phyloP scores from a whole-genome alignment of 2,888 invertebrate genomes.

The Pterostichus madidus region DNA sequence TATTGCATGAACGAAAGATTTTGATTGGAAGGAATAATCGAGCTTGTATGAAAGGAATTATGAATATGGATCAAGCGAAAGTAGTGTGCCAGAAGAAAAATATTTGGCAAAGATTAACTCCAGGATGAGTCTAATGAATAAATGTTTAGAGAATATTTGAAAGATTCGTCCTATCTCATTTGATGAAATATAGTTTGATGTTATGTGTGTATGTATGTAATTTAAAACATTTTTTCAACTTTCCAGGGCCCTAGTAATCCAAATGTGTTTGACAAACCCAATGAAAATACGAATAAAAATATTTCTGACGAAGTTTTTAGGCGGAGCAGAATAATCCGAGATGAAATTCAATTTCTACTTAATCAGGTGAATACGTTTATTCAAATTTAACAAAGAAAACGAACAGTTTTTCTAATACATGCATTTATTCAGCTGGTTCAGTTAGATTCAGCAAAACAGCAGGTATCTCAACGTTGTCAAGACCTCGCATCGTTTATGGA shows the following conservation, averaged over 20 bases:
- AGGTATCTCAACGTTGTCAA: conserved; percentile 85
- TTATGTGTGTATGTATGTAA: neutral
- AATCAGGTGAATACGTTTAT: conserved; percentile 80
- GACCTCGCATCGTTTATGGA: conserved; percentile 88
- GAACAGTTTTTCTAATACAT: conserved; percentile 31
- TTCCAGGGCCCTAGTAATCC: conserved; percentile 87
- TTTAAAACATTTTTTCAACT: no score
- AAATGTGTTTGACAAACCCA: conserved; percentile 83
- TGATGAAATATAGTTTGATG: no score
- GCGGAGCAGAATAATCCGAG: conserved; percentile 81
- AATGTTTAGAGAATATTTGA: no score
- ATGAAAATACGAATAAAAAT: conserved; percentile 74
- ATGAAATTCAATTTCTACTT: conserved; percentile 84
- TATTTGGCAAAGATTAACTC: no score
- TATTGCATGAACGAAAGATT: no score
- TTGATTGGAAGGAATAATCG: no score
- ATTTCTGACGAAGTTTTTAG: conserved; percentile 82
- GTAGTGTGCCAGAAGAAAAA: no score
- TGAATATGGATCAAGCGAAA: no score
- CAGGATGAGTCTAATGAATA: no score
- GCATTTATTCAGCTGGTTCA: conserved; percentile 61
- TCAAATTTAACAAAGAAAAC: neutral
- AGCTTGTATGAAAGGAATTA: no score
- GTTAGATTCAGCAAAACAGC: conserved; percentile 81
- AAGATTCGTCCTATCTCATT: no score